Conservation (phyloP, 2,888 invertebrate species). For the Theretra japonica region DNA sequence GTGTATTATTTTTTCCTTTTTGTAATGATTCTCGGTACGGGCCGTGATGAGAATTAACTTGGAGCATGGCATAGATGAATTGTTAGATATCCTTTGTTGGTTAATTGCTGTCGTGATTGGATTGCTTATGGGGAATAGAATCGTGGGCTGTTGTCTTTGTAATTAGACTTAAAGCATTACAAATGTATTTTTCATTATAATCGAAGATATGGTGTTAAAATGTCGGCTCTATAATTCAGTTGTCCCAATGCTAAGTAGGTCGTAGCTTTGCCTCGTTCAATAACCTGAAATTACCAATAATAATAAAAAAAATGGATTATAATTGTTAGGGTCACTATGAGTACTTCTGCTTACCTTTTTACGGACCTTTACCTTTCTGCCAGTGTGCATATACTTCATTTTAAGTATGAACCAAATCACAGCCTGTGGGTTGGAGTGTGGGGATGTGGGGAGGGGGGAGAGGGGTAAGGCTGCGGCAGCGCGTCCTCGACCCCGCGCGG, state of each 20-base stretch:
- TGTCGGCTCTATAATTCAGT: no score
- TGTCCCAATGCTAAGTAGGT: no score
- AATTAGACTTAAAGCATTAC: not conserved
- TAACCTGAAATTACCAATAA: no score
- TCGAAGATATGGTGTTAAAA: no score
- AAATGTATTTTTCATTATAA: not conserved
- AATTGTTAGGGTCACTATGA: no score
- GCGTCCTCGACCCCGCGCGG: conserved; percentile 71
- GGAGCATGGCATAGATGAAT: conserved; percentile 5
- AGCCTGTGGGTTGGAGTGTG: conserved; percentile 49
- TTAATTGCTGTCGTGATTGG: conserved; percentile 14
- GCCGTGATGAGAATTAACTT: conserved; percentile 6
- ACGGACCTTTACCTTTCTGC: no score
- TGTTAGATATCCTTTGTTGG: not conserved
- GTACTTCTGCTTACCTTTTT: no score
- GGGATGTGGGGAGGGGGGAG: conserved; percentile 64
- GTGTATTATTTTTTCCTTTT: conserved; percentile 17
- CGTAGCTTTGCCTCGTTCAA: no score
- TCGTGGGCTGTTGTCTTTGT: not conserved
- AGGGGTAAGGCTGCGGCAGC: conserved; percentile 56
- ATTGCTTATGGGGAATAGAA: not conserved
- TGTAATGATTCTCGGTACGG: conserved; percentile 19
- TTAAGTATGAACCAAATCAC: conserved; percentile 1
- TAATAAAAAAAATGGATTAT: no score
- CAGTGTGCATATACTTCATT: no score